Evolutionary conservation across 2,113 vertebrate species (phyloP), one percentile per base, ranked within the genome.

Genomic region (Aleadryas rufinucha): DNA sequence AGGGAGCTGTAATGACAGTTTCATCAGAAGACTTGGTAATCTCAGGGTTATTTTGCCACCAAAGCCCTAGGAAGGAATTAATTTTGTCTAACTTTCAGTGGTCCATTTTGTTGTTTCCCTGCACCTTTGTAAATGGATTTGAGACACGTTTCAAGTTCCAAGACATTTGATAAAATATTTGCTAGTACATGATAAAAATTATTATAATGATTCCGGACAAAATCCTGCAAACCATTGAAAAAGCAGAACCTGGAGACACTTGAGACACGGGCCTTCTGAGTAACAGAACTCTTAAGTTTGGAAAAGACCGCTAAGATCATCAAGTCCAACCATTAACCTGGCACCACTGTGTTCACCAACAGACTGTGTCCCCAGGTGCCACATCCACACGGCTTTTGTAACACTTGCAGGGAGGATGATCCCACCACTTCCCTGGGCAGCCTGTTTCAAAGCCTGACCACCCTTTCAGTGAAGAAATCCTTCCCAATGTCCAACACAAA

Each of bases 31-130:
- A 95, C 78, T 71, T 22, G 2, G n/a, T 93, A 83, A 53, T 92
- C 64, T 94, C 94, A 75, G 77, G 77, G 75, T 96, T 94, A 75
- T 87, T 95, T 85, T 90, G 82, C 74, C 65, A 81, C 84, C 37
- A 89, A 96, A 90, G 57, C 66, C 82, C 84, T 59, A 82, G 76
- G 93, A 95, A 71, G 50, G 86, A 94, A 95, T 97, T 96, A 93
- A 97, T 98, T 96, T 94, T 93, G 75, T 96, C 89, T 93, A 78
- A 92, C 66, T 97, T 95, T 87, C 65, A 89, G 81, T 90, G 75
- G 56, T 65, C 78, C 57, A 27, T 92, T 84, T 94, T 84, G 30
- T 84, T 96, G 52, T 66, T 78, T 93, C n/a, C 12, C 68, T 66
- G 30, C 16, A 18, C 35, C 68, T 97, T 96, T 77, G 12, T 82